phyloP scores from a whole-genome alignment of 2,797 vertebrate genomes.

The Rhincodon typus region DNA sequence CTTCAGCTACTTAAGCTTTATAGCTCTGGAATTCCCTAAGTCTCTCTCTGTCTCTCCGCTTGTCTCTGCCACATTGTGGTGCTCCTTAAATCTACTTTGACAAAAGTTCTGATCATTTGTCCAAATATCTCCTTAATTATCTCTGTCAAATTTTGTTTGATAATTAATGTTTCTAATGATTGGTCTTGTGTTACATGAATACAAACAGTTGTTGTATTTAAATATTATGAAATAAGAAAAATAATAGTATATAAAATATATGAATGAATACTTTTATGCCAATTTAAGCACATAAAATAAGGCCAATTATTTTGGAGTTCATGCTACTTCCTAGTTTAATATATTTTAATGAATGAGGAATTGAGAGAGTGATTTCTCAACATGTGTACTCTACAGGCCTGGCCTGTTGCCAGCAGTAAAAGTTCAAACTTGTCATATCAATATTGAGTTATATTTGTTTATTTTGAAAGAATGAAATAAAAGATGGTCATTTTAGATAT shows the following conservation, averaged over 20 bases:
- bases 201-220: background rate
- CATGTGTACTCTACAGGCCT: background rate
- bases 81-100: background rate
- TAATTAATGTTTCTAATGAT: background rate
- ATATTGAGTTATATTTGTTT: background rate
- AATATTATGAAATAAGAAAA: background rate
- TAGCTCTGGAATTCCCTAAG: background rate
- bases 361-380: background rate
- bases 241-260: background rate
- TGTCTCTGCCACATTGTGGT: background rate
- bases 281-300: background rate
- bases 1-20: background rate
- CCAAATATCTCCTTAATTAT: background rate
- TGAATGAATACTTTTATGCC: background rate
- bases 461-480: background rate
- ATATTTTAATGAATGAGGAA: background rate
- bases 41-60: background rate
- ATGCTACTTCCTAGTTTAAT: background rate
- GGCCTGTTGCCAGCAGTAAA: background rate
- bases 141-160: background rate
- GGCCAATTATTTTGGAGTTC: background rate
- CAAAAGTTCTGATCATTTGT: background rate
- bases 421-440: background rate
- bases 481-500: background rate
- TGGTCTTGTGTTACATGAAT: background rate